Evolutionary conservation across 2,888 invertebrate genomes (phyloP), one percentile per base, ranked within the genome.

Genomic region (Troilus luridus): DNA sequence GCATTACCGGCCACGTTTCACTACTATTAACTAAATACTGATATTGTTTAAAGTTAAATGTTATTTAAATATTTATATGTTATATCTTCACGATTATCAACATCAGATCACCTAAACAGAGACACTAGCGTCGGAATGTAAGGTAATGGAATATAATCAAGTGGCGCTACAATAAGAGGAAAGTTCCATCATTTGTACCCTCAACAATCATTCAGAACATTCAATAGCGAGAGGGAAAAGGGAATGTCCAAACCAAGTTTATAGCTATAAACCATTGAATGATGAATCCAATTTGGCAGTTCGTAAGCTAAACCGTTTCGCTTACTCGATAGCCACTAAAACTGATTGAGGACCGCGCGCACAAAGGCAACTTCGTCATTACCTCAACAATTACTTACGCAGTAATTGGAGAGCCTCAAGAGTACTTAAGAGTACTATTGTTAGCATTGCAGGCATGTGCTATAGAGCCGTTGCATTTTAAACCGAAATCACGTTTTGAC

Each of bases 401-500:
- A 85, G 85, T 85, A 85, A 85, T 85, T 85, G 85, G 85, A 85
- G 85, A 85, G 85, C 58, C 56, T 10, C 10, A 11, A n/a, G 10
- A 14, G 85, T n/a, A 85, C 56, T 10, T 9, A 11, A n/a, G 10
- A 14, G 85, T n/a, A 85, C n/a, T 85, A 85, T 85, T 56, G 85
- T 85, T 85, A 85, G 85, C 85, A 56, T 85, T 21, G 56, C 85
- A 85, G 56, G 85, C 85, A 85, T 56, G 56, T 58, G 85, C 17
- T 56, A 14, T n/a, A 0, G 1, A 6, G 11, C 11, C 9, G 56
- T 85, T 58, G 85, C 56, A 56, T 85, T 56, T 85, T 21, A 58
- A 58, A 85, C 85, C 85, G 56, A 85, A 85, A 85, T 85, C 85
- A 85, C 85, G 85, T 85, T 85, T 85, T 85, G 85, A 56, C 56